Evolutionary conservation across 92 coral and sea anemone species (phyloP).

Genomic region (Actinostola sp.): DNA sequence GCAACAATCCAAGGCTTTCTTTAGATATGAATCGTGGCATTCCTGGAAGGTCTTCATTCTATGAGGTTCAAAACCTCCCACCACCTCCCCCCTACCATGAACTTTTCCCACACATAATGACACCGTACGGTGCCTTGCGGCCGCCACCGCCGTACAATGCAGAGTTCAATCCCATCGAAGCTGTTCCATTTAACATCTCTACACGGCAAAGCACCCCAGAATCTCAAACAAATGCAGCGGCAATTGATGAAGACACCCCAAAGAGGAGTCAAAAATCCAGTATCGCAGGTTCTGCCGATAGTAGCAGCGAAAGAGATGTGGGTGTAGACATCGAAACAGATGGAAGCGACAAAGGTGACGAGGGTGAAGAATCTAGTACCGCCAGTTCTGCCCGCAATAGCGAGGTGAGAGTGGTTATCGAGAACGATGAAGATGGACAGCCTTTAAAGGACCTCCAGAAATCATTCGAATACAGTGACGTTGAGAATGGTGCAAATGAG

Average conservation of each 20-base stretch:
- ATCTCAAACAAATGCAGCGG: not conserved
- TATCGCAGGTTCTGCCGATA: not conserved
- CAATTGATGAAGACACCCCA: constrained; percentile 1
- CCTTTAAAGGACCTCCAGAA: too few species aligned
- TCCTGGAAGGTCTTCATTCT: constrained; percentile 7
- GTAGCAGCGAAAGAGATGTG: not conserved
- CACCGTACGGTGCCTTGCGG: constrained; percentile 61
- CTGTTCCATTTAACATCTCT: constrained; percentile 3
- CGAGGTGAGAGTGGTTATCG: too few species aligned
- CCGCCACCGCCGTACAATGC: constrained; percentile 58
- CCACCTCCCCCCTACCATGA: constrained; percentile 86
- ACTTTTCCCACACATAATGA: constrained; percentile 83
- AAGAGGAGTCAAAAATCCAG: not conserved
- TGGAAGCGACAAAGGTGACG: not conserved
- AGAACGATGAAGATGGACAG: too few species aligned
- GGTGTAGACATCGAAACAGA: not conserved
- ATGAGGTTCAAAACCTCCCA: constrained; percentile 41
- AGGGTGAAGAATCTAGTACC: constrained; percentile 2
- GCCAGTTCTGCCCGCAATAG: not conserved
- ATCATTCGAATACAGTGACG: too few species aligned
- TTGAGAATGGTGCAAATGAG: not conserved
- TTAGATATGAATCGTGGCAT: constrained; percentile 9
- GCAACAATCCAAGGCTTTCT: constrained; percentile 2
- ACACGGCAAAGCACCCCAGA: constrained; percentile 21
- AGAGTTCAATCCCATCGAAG: constrained; percentile 6